These are phyloP conservation scores for Pollenia griseotomentosa DNA, from an alignment of 2,888 invertebrate species.

Conservation along the genomic window DNA sequence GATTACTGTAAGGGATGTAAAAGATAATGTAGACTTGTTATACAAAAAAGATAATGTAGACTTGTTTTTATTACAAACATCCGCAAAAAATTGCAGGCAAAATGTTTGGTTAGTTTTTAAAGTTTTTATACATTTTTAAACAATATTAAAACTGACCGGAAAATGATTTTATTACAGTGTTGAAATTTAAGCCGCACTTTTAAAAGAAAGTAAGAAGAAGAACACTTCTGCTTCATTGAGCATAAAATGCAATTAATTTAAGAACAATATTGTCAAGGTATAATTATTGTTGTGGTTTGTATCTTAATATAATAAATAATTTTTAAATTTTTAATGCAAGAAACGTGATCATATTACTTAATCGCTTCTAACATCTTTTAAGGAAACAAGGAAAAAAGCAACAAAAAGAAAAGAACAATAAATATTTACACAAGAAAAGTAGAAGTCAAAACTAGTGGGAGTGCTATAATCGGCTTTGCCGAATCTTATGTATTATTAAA, in stretches of 20 bases:
- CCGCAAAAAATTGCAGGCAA: neutral
- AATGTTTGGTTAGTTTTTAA: neutral
- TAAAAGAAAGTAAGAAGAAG: constrained; percentile 8
- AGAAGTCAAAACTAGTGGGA: neutral
- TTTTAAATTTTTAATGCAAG: constrained; percentile 47
- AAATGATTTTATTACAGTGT: constrained; percentile 25
- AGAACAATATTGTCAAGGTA: constrained; percentile 47
- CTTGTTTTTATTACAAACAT: no score
- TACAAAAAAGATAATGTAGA: no score
- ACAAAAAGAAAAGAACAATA: constrained; percentile 8
- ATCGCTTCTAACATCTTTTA: constrained; percentile 36
- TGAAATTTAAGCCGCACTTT: constrained; percentile 49
- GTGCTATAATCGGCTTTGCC: neutral
- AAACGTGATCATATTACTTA: constrained; percentile 71
- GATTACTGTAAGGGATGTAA: no score
- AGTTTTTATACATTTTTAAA: neutral
- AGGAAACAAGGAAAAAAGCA: constrained; percentile 21
- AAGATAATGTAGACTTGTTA: no score
- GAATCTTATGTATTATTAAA: neutral
- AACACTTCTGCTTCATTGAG: constrained; percentile 66
- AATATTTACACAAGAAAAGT: constrained; percentile 22
- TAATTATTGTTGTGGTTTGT: constrained; percentile 43
- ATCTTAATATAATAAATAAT: neutral
- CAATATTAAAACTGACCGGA: constrained; percentile 44
- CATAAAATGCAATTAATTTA: constrained; percentile 66